Evolutionary conservation across 1,140 invertebrate species (phyloP), one percentile per base, ranked within the genome.

Genomic region (Armadillidium nasatum): DNA sequence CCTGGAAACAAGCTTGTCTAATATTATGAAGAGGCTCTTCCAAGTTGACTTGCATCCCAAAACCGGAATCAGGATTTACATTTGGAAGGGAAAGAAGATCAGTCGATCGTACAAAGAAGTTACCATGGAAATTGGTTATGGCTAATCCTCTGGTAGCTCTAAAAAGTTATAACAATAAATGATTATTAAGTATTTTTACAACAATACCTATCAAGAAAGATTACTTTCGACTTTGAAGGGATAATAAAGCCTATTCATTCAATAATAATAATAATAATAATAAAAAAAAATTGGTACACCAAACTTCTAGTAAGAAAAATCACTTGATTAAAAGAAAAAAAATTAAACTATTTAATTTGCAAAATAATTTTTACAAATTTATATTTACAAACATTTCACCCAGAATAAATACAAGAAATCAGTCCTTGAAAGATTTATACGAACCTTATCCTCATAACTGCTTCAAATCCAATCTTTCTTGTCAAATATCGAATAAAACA

Each of bases 81-180:
- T 99, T 99, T 43, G 98, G 96, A 78, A 99, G 86, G 46, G 94
- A 96, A 21, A 99, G 86, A 19, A 99, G 87, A 87, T 99, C 97
- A 6, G 96, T 98, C 0, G 97, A 98, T 21, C 98, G 88, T 50
- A 99, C 97, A 86, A 99, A 99, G 88, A 98, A 98, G 85, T 99
- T 99, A 10, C 98, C 98, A 87, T 99, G 96, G 88, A 99, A 99
- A 80, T 96, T 96, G 84, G 99, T 95, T 79, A 99, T 96, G 45
- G 93, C 89, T 67, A 99, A 85, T 19, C 97, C 94, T 84, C 92
- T 89, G 82, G 80, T 81, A 45, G 78, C 77, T 69, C 78, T 77
- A 73, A 66, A n/a, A 21, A 76, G 73, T 22, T 50, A 44, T 68
- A 69, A 44, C 15, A 71, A 73, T 7, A 19, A 13, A 60, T 19